Base-by-base conservation (phyloP, 2,888 invertebrate genomes). In the Parelbella ahira region DNA sequence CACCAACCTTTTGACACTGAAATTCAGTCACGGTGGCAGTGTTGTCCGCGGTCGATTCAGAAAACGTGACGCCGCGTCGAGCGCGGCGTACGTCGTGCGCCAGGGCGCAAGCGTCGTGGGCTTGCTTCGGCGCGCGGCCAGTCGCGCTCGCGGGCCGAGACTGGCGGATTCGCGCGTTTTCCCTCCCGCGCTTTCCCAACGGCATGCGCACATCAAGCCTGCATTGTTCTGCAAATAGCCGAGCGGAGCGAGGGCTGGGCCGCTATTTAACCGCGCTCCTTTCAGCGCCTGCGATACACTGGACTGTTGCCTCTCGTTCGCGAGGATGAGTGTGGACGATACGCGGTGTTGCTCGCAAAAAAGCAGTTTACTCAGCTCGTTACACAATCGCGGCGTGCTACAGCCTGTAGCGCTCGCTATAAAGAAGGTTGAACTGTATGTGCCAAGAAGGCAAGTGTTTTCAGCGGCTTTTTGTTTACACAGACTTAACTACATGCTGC, bases 1-100 rank as follows among this genome's bases (percentile, higher is more conserved):
- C 82, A 86, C 86, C 77, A 83, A 86, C 86, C 86, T 86, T 86
- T 80, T 86, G 86, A 82, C 86, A 86, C 82, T 76, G 84, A 78
- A 81, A 62, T 67, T 86, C 83, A 71, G 83, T 69, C 73, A 78
- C 76, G 70, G 73, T 69, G 73, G 77, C 61, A 62, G 73, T 69
- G 70, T 71, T 70, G 72, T 81, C 80, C 60, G 61, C 74, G 73
- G 82, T 80, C 76, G 84, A 80, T 80, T 84, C 84, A 57, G 80
- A 80, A 62, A 86, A 86, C 58, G 86, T 86, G 58, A 86, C 86
- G 69, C 82, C 86, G 86, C 86, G 83, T 50, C 74, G 69, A 67
- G 67, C 81, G 86, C 83, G 83, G 78, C 76, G 65, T 57, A 63
- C 77, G 75, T 70, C 75, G 78, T 64, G 65, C 81, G 86, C 86